Percentiles rank a stretch among this genome's conserved stretches.
Evolutionary conservation across 2,888 invertebrate species (phyloP).

Genomic region (Ceraclea dissimilis): DNA sequence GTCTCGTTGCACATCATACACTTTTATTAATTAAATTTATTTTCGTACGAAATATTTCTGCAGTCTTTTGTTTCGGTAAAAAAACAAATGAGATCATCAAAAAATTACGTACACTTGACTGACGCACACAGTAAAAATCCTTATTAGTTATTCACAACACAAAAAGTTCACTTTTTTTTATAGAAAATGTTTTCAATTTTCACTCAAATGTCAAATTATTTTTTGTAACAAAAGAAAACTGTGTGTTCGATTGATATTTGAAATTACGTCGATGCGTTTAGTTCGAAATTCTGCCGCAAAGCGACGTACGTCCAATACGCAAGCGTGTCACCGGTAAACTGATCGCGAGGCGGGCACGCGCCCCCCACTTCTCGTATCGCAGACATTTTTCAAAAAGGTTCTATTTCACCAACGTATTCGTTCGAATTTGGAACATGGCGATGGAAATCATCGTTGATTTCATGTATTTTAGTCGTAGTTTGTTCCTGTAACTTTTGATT

Average conservation of each 20-base stretch:
- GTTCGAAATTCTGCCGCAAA: neutral
- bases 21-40: neutral
- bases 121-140: neutral
- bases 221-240: neutral
- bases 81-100: conserved; percentile 1
- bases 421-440: neutral
- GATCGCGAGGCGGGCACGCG: conserved; percentile 19
- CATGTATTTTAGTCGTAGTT: too few species aligned
- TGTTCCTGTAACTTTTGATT: too few species aligned
- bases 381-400: conserved; percentile 22
- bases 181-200: neutral
- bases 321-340: conserved; percentile 16
- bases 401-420: conserved; percentile 9
- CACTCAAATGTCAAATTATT: neutral
- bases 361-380: conserved; percentile 16
- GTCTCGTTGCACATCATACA: neutral
- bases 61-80: neutral
- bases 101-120: neutral
- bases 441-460: too few species aligned
- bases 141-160: neutral
- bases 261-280: neutral
- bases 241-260: neutral
- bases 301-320: conserved; percentile 14
- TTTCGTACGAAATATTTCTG: neutral
- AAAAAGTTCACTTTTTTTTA: neutral